Conservation (phyloP, 2,888 invertebrate species). For the Dasysyrphus tricinctus region DNA sequence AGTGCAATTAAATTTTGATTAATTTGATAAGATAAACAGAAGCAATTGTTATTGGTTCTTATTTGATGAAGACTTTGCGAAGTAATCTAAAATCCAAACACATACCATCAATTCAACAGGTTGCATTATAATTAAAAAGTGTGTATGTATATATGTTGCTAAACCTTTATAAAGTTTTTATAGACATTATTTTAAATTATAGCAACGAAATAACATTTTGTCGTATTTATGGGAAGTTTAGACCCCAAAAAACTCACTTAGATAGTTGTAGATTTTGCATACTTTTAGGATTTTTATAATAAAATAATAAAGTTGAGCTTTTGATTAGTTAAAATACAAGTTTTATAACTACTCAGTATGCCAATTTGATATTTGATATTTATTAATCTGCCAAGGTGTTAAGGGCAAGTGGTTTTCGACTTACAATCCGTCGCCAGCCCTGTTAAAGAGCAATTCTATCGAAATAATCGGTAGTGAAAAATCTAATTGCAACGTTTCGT, state of each 20-base stretch:
- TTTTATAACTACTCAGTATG: too few relatives aligned
- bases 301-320: background rate
- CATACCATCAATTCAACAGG: background rate
- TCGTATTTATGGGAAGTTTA: background rate
- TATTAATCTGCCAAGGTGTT: too few relatives aligned
- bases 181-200: background rate
- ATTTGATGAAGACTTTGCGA: background rate
- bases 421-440: too few relatives aligned
- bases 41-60: background rate
- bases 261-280: background rate
- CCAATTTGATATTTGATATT: too few relatives aligned
- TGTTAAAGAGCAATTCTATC: too few relatives aligned
- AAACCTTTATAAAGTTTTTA: background rate
- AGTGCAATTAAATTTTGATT: conserved; percentile 14
- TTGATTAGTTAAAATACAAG: background rate
- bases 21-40: conserved; percentile 37
- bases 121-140: background rate
- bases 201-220: background rate
- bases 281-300: background rate
- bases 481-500: too few relatives aligned
- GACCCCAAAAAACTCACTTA: background rate
- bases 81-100: background rate
- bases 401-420: too few relatives aligned
- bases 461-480: too few relatives aligned
- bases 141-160: background rate